phyloP scores from a whole-genome alignment of 2,113 vertebrate genomes.

The Ploceus nigricollis region DNA sequence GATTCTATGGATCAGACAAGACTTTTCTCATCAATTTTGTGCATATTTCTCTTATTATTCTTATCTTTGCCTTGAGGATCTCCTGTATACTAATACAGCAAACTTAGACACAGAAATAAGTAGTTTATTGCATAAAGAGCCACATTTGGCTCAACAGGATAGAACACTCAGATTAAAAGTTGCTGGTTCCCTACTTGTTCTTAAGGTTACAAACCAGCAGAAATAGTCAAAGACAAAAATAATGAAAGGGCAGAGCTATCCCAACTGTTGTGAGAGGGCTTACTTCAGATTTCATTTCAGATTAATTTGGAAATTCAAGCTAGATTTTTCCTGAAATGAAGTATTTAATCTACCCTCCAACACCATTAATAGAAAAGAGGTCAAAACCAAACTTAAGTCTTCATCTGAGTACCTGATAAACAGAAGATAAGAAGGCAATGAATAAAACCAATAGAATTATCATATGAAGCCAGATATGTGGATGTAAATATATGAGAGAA shows the following conservation, averaged over 20 bases:
- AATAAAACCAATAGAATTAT: not conserved
- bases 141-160: not conserved
- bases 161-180: not conserved
- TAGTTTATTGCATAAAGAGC: not conserved
- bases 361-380: not conserved
- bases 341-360: not conserved
- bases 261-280: not conserved
- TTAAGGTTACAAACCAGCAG: not conserved
- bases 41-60: not conserved
- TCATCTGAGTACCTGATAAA: not conserved
- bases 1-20: not conserved
- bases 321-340: not conserved
- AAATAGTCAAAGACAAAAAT: not conserved
- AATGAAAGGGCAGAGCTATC: not conserved
- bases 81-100: not conserved
- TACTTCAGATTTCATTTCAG: not conserved
- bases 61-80: not conserved
- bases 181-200: not conserved
- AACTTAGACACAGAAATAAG: not conserved
- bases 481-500: not conserved
- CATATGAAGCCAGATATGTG: not conserved
- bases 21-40: not conserved
- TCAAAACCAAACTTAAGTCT: not conserved
- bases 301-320: not conserved
- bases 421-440: rapidly evolving